Conservation (phyloP, 1,140 invertebrate genomes). For the Leguminivora glycinivorella region DNA sequence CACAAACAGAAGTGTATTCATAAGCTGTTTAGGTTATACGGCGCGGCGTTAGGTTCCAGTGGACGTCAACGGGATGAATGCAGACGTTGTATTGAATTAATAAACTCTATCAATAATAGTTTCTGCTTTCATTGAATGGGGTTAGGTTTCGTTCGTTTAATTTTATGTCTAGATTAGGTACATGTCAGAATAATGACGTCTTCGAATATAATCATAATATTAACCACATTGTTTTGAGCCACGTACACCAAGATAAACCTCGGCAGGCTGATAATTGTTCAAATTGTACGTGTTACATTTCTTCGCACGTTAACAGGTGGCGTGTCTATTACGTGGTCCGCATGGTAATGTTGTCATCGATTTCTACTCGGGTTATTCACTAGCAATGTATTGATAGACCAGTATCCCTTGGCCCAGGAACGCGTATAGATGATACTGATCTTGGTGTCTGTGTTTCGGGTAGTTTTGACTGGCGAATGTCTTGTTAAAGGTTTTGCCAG, state of each 20-base stretch:
- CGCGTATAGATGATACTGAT: neutral
- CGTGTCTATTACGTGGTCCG: conserved; percentile 7
- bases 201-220: neutral
- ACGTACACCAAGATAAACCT: conserved; percentile 13
- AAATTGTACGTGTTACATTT: conserved; percentile 26
- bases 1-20: neutral
- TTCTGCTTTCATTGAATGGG: neutral
- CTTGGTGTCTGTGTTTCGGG: too few species aligned
- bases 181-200: too few species aligned
- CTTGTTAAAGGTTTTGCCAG: neutral
- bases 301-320: conserved; percentile 11
- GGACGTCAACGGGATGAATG: conserved; percentile 7
- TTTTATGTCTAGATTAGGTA: neutral
- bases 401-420: neutral
- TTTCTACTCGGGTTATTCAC: neutral
- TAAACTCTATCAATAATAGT: neutral
- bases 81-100: conserved; percentile 24
- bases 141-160: conserved; percentile 14
- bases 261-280: neutral
- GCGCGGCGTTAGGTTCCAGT: neutral
- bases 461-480: too few species aligned
- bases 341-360: conserved; percentile 17
- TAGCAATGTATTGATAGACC: neutral
- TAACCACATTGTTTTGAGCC: neutral
- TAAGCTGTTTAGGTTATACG: neutral